Evolutionary conservation across 2,113 vertebrate species (phyloP).

Genomic region (Apeltes quadracus): DNA sequence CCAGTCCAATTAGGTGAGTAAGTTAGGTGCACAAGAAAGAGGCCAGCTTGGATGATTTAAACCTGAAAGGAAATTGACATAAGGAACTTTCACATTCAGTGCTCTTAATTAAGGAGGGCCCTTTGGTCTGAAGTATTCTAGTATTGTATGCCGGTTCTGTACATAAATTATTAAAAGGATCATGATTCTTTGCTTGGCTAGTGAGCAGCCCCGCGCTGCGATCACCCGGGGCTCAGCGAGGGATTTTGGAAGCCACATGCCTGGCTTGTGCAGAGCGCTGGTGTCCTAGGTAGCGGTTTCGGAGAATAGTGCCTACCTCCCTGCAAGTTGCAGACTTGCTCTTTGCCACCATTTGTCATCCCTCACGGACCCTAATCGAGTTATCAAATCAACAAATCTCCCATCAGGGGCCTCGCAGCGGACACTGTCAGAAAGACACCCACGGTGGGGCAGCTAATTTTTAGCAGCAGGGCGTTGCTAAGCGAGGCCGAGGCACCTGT

Average conservation of each 20-base stretch:
- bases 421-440: slow-evolving; percentile 83
- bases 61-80: slow-evolving; percentile 61
- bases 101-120: slow-evolving; percentile 67
- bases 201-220: slow-evolving; percentile 49
- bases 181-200: slow-evolving; percentile 48
- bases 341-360: slow-evolving; percentile 79
- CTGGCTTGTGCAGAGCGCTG: slow-evolving; percentile 69
- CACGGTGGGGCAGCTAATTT: slow-evolving; percentile 90
- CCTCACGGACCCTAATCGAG: slow-evolving; percentile 87
- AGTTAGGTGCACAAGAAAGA: slow-evolving; percentile 36
- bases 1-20: slow-evolving; percentile 61
- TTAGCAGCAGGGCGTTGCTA: slow-evolving; percentile 87
- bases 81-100: slow-evolving; percentile 55
- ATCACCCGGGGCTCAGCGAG: slow-evolving; percentile 53
- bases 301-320: slow-evolving; percentile 73
- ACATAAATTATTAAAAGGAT: slow-evolving; percentile 62
- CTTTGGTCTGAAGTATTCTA: slow-evolving; percentile 58
- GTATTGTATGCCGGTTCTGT: slow-evolving; percentile 31
- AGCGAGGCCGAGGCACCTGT: slow-evolving; percentile 84
- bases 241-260: slow-evolving; percentile 63
- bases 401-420: slow-evolving; percentile 72
- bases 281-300: slow-evolving; percentile 82
- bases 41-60: slow-evolving; percentile 47
- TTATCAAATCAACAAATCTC: slow-evolving; percentile 88
- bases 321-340: slow-evolving; percentile 75